Evolutionary conservation across 2,888 invertebrate species (phyloP).

Genomic region (Rhogogaster chlorosoma): DNA sequence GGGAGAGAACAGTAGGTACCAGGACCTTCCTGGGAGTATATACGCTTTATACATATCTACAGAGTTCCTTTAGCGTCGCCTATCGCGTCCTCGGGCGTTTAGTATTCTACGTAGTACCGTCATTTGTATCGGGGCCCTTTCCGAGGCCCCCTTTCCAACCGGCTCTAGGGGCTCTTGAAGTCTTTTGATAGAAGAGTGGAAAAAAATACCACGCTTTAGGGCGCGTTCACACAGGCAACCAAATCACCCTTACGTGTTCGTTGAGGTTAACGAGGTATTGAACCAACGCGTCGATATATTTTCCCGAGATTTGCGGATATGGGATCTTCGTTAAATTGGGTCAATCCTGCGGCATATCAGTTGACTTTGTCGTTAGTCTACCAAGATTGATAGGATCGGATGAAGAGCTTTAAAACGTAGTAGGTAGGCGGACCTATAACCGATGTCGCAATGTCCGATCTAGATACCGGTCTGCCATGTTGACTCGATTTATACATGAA

Average conservation of each 20-base stretch:
- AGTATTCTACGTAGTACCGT: constrained; percentile 41
- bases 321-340: constrained; percentile 42
- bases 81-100: constrained; percentile 42
- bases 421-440: background rate
- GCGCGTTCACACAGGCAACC: constrained; percentile 29
- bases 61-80: constrained; percentile 27
- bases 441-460: constrained; percentile 2
- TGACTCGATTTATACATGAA: background rate
- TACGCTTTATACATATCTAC: constrained; percentile 15
- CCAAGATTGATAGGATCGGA: constrained; percentile 37
- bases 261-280: constrained; percentile 43
- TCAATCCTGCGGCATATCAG: constrained; percentile 20
- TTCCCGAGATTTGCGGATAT: constrained; percentile 16
- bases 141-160: constrained; percentile 1
- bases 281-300: constrained; percentile 44
- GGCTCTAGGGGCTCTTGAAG: constrained; percentile 34
- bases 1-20: constrained; percentile 36
- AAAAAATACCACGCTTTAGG: constrained; percentile 17
- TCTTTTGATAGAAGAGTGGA: constrained; percentile 46
- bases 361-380: constrained; percentile 24
- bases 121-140: constrained; percentile 50
- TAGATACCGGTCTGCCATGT: background rate
- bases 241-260: constrained; percentile 48
- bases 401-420: constrained; percentile 5
- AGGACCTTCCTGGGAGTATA: constrained; percentile 6